Evolutionary conservation across 2,888 invertebrate genomes (phyloP).

Genomic region (Phyllotreta striolata): DNA sequence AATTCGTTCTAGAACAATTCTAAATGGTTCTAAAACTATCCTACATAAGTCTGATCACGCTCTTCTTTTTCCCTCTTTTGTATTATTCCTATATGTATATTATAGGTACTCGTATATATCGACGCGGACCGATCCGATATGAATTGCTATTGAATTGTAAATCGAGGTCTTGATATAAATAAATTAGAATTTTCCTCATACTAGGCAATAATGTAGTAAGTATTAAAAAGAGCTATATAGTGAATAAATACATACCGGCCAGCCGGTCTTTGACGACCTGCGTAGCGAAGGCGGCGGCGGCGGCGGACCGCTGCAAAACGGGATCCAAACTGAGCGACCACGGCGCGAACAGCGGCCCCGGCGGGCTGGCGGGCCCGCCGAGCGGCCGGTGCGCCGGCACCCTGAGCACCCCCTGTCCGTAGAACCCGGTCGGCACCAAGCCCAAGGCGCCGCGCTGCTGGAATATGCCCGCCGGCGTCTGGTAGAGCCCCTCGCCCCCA

Average conservation of each 20-base stretch:
- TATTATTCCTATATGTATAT: too few species aligned
- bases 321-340: conserved; percentile 68
- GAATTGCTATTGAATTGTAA: too few species aligned
- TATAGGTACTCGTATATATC: too few species aligned
- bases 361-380: conserved; percentile 63
- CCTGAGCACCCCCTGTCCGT: conserved; percentile 76
- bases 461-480: conserved; percentile 53
- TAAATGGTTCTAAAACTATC: too few species aligned
- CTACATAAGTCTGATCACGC: too few species aligned
- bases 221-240: too few species aligned
- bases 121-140: too few species aligned
- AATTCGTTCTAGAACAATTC: too few species aligned
- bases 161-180: too few species aligned
- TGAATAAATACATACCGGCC: conserved; percentile 84
- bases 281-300: conserved; percentile 78
- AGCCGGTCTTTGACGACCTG: conserved; percentile 85
- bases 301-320: conserved; percentile 71
- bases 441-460: conserved; percentile 55
- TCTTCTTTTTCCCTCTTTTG: too few species aligned
- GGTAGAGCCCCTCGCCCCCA: conserved; percentile 49
- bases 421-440: conserved; percentile 61
- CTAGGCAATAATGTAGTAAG: too few species aligned
- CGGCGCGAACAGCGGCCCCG: conserved; percentile 57
- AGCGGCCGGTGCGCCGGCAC: conserved; percentile 82
- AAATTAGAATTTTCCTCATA: too few species aligned